Conservation (phyloP, 2,797 vertebrate genomes). For the Macrochelys suwanniensis region DNA sequence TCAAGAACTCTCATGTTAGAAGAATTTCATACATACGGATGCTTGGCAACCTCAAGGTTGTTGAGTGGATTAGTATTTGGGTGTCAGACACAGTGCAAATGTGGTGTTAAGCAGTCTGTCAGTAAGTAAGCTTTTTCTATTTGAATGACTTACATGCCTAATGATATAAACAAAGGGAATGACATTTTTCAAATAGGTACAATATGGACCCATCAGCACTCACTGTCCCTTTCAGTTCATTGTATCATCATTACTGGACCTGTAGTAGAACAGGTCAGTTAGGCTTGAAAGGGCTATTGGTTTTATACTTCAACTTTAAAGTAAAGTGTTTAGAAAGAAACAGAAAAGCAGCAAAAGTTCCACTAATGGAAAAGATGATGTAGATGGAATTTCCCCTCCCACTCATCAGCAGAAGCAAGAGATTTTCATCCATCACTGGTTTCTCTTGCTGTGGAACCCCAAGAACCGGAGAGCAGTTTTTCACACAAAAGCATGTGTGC, state of each 20-base stretch:
- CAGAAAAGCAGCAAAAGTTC: neutral
- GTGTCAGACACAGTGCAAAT: neutral
- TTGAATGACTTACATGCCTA: neutral
- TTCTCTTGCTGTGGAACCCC: neutral
- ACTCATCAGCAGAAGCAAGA: neutral
- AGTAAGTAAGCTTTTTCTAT: neutral
- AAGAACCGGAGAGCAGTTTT: neutral
- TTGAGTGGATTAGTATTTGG: neutral
- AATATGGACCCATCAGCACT: neutral
- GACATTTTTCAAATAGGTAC: neutral
- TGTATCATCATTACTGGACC: neutral
- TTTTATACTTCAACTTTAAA: neutral
- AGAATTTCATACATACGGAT: neutral
- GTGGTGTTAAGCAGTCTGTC: neutral
- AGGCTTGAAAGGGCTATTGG: neutral
- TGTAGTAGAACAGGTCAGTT: neutral
- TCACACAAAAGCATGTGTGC: neutral
- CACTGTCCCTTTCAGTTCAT: neutral
- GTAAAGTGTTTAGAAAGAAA: neutral
- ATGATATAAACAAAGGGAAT: neutral
- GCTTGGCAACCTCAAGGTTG: neutral
- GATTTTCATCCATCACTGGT: neutral
- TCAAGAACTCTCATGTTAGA: neutral
- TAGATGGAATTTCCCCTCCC: neutral
- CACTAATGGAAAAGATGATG: neutral